These are phyloP conservation scores for Physocephala rufipes DNA, from an alignment of 2,888 invertebrate genomes.

Conservation along the genomic window DNA sequence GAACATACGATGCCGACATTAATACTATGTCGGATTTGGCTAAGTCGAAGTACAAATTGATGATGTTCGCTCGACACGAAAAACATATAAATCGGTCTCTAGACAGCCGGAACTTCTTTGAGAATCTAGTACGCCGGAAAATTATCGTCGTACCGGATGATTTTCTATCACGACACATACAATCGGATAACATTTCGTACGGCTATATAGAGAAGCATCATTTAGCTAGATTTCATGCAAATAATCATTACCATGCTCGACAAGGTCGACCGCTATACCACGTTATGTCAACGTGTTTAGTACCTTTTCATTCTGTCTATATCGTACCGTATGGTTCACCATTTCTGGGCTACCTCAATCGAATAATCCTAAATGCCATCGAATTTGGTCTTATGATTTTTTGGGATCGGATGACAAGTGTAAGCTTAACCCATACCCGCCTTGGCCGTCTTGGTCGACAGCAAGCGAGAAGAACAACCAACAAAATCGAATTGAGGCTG, in stretches of 20 bases:
- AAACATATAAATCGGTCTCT: slow-evolving; percentile 63
- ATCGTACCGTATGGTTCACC: slow-evolving; percentile 71
- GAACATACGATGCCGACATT: slow-evolving; percentile 57
- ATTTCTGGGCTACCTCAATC: slow-evolving; percentile 67
- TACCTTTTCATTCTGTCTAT: slow-evolving; percentile 70
- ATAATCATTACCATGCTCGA: slow-evolving; percentile 51
- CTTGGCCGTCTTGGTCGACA: slow-evolving; percentile 46
- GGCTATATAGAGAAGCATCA: slow-evolving; percentile 68
- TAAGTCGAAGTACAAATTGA: slow-evolving; percentile 57
- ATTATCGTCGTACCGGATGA: slow-evolving; percentile 65
- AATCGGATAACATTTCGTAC: slow-evolving; percentile 65
- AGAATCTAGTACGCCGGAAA: slow-evolving; percentile 58
- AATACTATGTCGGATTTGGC: slow-evolving; percentile 56
- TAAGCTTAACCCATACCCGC: slow-evolving; percentile 53
- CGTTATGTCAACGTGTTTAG: slow-evolving; percentile 68
- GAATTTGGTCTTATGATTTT: slow-evolving; percentile 68
- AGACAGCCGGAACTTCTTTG: slow-evolving; percentile 53
- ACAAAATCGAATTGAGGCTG: slow-evolving; percentile 56
- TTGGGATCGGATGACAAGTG: slow-evolving; percentile 58
- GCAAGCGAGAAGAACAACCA: slow-evolving; percentile 46
- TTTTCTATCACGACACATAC: slow-evolving; percentile 64
- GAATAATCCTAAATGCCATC: slow-evolving; percentile 66
- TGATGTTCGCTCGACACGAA: slow-evolving; percentile 63
- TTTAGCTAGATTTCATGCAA: slow-evolving; percentile 57
- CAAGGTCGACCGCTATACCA: slow-evolving; percentile 68